Evolutionary conservation across 2,797 vertebrate species (phyloP).

Genomic region (Peromyscus eremicus): DNA sequence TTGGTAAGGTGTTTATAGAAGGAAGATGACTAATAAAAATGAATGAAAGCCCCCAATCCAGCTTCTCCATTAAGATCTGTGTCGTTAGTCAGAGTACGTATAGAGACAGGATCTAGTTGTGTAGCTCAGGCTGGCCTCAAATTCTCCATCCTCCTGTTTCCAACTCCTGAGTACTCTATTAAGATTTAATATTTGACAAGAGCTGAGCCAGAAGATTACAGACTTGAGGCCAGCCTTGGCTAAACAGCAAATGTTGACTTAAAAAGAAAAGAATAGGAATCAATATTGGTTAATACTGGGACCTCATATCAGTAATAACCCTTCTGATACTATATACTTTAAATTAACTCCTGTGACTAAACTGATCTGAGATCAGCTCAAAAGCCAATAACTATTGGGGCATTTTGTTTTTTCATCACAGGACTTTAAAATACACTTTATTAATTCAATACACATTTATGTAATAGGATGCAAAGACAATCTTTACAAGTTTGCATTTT

Average conservation of each 20-base stretch:
- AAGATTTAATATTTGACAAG: neutral
- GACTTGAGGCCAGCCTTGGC: neutral
- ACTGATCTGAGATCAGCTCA: neutral
- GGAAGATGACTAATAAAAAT: neutral
- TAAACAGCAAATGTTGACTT: neutral
- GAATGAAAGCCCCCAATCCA: neutral
- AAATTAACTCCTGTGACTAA: constrained; percentile 28
- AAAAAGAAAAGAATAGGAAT: neutral
- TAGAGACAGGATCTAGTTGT: neutral
- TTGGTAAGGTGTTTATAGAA: neutral
- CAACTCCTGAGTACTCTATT: neutral
- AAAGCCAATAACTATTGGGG: constrained; percentile 25
- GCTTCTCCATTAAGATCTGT: neutral
- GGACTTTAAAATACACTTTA: constrained; percentile 36
- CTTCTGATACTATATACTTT: neutral
- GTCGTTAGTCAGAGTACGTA: neutral
- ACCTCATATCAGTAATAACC: neutral
- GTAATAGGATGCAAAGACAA: neutral
- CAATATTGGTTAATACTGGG: neutral
- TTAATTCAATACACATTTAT: constrained; percentile 25
- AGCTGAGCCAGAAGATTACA: neutral
- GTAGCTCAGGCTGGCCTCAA: neutral
- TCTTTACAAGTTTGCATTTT: constrained; percentile 10
- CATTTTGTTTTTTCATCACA: neutral
- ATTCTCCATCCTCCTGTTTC: neutral